These are phyloP conservation scores for Abramis brama DNA, from an alignment of 2,113 vertebrate species.

Conservation along the genomic window DNA sequence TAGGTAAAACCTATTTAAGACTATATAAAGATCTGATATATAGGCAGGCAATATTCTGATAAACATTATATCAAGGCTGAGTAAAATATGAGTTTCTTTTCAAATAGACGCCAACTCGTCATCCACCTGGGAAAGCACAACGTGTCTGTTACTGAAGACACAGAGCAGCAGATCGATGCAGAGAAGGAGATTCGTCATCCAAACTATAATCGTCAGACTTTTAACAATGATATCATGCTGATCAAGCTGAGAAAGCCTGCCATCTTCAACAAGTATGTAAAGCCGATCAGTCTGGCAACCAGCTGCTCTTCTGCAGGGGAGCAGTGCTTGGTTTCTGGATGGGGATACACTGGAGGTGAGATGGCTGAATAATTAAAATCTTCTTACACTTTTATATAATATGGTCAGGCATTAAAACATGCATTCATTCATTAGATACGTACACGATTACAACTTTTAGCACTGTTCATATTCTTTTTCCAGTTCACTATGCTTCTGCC, in stretches of 20 bases:
- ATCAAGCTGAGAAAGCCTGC: slow-evolving; percentile 70
- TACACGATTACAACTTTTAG: not conserved
- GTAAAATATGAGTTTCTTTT: not conserved
- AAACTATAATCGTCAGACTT: slow-evolving; percentile 60
- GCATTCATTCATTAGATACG: not conserved
- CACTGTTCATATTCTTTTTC: not conserved
- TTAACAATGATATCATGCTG: slow-evolving; percentile 65
- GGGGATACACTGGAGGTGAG: slow-evolving; percentile 76
- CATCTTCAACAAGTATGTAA: slow-evolving; percentile 69
- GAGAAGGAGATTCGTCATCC: slow-evolving; percentile 69
- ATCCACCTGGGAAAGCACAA: not conserved
- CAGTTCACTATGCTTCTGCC: not conserved
- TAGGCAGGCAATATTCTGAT: no score
- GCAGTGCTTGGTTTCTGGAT: slow-evolving; percentile 82
- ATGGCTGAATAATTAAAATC: not conserved
- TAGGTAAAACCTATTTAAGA: no score
- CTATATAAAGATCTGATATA: no score
- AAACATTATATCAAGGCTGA: not conserved
- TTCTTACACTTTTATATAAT: not conserved
- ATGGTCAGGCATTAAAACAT: not conserved
- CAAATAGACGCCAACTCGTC: not conserved
- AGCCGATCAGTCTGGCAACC: slow-evolving; percentile 70
- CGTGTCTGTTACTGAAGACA: rapidly evolving
- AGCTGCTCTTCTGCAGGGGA: slow-evolving; percentile 72
- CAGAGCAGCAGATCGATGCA: not conserved